Evolutionary conservation across 1,140 invertebrate genomes (phyloP).

Genomic region (Aphelinus certus): DNA sequence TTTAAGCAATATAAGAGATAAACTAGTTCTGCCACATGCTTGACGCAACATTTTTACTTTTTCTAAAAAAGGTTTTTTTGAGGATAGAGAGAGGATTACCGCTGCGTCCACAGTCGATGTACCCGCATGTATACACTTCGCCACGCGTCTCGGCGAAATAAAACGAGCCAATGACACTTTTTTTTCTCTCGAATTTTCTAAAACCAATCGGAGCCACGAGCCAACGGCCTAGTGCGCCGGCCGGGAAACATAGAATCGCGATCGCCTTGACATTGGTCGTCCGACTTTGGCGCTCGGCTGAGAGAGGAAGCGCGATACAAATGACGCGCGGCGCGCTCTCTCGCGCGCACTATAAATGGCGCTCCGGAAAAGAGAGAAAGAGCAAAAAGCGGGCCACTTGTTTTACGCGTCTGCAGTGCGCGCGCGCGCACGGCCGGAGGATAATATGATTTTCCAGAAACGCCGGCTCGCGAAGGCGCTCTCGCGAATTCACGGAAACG

Average conservation of each 20-base stretch:
- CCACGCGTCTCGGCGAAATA: not conserved
- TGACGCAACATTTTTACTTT: too few species aligned
- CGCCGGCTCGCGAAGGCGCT: not conserved
- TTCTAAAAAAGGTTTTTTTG: too few species aligned
- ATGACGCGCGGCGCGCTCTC: not conserved
- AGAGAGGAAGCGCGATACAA: not conserved
- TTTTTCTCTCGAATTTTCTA: too few species aligned
- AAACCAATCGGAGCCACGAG: too few species aligned
- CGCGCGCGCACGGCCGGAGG: not conserved
- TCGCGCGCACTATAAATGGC: not conserved
- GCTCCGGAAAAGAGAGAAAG: not conserved
- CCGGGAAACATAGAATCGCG: not conserved
- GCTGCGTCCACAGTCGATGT: too few species aligned
- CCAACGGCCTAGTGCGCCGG: too few species aligned
- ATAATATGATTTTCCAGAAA: slow-evolving; percentile 34
- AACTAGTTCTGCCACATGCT: too few species aligned
- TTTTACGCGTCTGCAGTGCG: not conserved
- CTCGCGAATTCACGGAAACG: slow-evolving; percentile 25
- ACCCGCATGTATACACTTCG: not conserved
- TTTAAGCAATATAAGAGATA: too few species aligned
- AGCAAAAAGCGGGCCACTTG: slow-evolving; percentile 10
- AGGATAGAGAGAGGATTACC: not conserved
- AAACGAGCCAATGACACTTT: not conserved
- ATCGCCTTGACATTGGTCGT: slow-evolving; percentile 20
- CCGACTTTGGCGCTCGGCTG: slow-evolving; percentile 19